Evolutionary conservation across 2,888 invertebrate genomes (phyloP), one percentile per base, ranked within the genome.

Genomic region (Leptopterna dolabrata): DNA sequence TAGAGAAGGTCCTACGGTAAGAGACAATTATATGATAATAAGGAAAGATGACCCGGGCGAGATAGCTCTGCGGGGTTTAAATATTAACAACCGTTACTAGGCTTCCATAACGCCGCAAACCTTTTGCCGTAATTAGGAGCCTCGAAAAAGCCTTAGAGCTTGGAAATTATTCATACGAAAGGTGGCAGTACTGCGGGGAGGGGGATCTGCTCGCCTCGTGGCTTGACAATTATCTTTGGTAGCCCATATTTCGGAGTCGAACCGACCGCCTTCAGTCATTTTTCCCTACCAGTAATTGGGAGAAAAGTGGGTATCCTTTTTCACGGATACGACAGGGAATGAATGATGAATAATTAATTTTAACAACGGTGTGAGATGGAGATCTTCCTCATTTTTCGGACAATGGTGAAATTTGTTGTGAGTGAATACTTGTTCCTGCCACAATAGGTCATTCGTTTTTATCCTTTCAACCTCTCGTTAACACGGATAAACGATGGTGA

Each of bases 1-100:
- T 86, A 76, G 76, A 51, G 86, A 86, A 51, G 76, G 76, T 87
- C 87, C 85, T 85, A 81, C 55, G 86, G 76, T 36, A 63, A 36
- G 82, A 55, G 87, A 88, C 87, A 87, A 88, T 88, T 88, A 88
- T 86, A 88, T 88, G 88, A 82, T 85, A 88, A 88, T 88, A 80
- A 19, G 83, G 36, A 36, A 36, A 83, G 88, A 88, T 88, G 88
- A 88, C 87, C 87, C 87, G 73, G 63, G 24, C 24, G 27, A 76
- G 88, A 88, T 88, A 88, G 63, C 51, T 51, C 30, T 47, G 51
- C 55, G 36, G 76, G 76, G 51, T 76, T 86, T 76, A 76, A 86
- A 86, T 85, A 85, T 85, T 76, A 85, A 85, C 85, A 43, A 73
- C 76, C 76, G 76, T 76, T 86, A 55, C 86, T 76, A 24, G 76